Evolutionary conservation across 2,797 vertebrate species (phyloP).

Genomic region (Amniataba percoides): DNA sequence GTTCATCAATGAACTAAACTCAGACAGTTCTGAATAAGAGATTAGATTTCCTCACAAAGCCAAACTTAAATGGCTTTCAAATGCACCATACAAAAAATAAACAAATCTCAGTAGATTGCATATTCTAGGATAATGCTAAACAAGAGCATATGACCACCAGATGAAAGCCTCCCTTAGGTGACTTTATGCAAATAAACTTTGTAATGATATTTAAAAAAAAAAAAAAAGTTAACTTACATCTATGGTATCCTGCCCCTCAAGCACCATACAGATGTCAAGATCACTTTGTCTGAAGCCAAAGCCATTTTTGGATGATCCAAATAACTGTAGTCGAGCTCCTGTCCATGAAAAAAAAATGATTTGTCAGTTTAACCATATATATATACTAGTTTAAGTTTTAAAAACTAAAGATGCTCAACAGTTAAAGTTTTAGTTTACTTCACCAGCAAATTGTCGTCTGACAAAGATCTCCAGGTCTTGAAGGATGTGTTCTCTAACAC

Average conservation of each 20-base stretch:
- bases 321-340: constrained; percentile 92
- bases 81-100: neutral
- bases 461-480: constrained; percentile 91
- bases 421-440: constrained; percentile 5
- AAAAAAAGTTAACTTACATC: constrained; percentile 81
- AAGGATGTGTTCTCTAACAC: constrained; percentile 91
- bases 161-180: neutral
- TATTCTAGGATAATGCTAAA: neutral
- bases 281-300: constrained; percentile 98
- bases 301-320: constrained; percentile 97
- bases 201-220: neutral
- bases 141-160: neutral
- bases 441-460: constrained; percentile 90
- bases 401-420: neutral
- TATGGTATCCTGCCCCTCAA: constrained; percentile 90
- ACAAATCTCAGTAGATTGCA: neutral
- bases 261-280: constrained; percentile 95
- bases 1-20: neutral
- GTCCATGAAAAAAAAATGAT: constrained; percentile 6
- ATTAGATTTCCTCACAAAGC: neutral
- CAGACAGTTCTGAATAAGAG: neutral
- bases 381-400: neutral
- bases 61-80: neutral
- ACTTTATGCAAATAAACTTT: neutral
- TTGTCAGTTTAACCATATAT: neutral